Conservation (phyloP, 2,888 invertebrate genomes). For the Pycnomerus fuliginosus region DNA sequence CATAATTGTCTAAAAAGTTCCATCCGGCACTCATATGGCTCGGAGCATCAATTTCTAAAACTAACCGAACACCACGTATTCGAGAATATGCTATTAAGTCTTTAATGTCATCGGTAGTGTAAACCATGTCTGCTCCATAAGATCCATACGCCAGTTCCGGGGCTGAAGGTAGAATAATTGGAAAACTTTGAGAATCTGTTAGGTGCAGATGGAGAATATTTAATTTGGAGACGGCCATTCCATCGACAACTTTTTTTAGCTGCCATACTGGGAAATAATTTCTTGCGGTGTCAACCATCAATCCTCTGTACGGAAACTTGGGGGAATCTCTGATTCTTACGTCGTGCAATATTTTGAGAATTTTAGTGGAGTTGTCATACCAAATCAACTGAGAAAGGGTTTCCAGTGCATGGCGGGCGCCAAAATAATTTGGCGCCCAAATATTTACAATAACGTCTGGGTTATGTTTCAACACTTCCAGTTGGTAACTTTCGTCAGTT, state of each 20-base stretch:
- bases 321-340: constrained; percentile 73
- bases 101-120: constrained; percentile 67
- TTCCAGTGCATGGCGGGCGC: constrained; percentile 72
- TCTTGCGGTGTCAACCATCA: constrained; percentile 85
- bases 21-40: constrained; percentile 82
- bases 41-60: constrained; percentile 87
- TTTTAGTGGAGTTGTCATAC: constrained; percentile 64
- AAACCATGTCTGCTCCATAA: constrained; percentile 68
- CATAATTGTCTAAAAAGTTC: constrained; percentile 71
- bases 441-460: constrained; percentile 57
- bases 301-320: constrained; percentile 73
- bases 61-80: constrained; percentile 76
- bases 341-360: constrained; percentile 62
- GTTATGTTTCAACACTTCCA: constrained; percentile 49
- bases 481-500: constrained; percentile 68
- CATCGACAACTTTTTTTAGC: constrained; percentile 73
- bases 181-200: constrained; percentile 87
- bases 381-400: constrained; percentile 74
- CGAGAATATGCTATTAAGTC: constrained; percentile 72
- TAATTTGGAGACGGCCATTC: constrained; percentile 82
- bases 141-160: constrained; percentile 82
- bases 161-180: constrained; percentile 70
- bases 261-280: constrained; percentile 76
- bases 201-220: constrained; percentile 91
- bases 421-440: constrained; percentile 68